Conservation (phyloP, 2,888 invertebrate genomes). For the Melinopterus prodromus region DNA sequence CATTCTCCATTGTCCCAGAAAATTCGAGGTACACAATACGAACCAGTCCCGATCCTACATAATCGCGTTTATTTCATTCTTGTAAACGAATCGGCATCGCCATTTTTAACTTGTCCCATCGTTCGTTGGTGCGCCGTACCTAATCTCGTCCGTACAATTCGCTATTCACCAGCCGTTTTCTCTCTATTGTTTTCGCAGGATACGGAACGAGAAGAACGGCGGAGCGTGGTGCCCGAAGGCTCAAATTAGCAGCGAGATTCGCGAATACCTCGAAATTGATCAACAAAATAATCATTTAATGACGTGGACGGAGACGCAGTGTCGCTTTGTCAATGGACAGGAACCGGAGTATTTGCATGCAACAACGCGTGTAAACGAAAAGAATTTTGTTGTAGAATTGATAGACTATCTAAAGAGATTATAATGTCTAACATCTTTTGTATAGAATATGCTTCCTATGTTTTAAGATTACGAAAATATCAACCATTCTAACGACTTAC, state of each 20-base stretch:
- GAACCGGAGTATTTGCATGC: slow-evolving; percentile 89
- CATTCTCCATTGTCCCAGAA: too few relatives aligned
- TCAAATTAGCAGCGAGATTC: slow-evolving; percentile 76
- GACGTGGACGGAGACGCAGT: slow-evolving; percentile 88
- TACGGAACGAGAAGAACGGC: slow-evolving; percentile 84
- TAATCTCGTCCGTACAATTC: slow-evolving; percentile 11
- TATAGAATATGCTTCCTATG: too few relatives aligned
- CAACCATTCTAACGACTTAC: too few relatives aligned
- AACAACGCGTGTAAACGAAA: too few relatives aligned
- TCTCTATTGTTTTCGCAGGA: slow-evolving; percentile 64
- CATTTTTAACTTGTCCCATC: neutral
- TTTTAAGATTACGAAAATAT: too few relatives aligned
- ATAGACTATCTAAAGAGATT: too few relatives aligned
- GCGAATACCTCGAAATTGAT: slow-evolving; percentile 86
- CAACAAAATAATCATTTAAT: slow-evolving; percentile 78
- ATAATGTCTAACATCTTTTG: too few relatives aligned
- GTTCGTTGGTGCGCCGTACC: slow-evolving; percentile 11
- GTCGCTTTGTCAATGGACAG: slow-evolving; percentile 89
- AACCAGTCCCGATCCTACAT: too few relatives aligned
- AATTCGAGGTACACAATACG: too few relatives aligned
- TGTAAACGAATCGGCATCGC: too few relatives aligned
- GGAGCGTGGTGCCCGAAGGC: slow-evolving; percentile 94
- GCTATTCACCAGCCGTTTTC: neutral
- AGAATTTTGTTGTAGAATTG: too few relatives aligned
- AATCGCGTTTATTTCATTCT: too few relatives aligned